Conservation (phyloP, 2,113 vertebrate species). For the Corvus moneduloides region DNA sequence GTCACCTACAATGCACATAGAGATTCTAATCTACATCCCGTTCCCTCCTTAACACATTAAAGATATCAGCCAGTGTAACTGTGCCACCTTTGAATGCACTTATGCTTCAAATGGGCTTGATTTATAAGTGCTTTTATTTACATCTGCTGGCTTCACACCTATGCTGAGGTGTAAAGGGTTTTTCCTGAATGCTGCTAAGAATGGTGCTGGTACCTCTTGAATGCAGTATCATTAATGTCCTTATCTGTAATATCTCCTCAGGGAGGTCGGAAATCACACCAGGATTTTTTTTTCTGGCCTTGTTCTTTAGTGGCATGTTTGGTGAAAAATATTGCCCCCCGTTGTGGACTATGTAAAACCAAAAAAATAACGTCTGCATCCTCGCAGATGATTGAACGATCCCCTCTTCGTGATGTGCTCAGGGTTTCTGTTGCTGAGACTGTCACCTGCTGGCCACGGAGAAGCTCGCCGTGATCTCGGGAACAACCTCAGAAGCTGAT, state of each 20-base stretch:
- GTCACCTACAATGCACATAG: fast-evolving
- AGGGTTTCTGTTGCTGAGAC: slow-evolving; percentile 11
- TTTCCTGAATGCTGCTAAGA: neutral
- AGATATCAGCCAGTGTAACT: neutral
- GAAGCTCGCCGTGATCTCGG: neutral
- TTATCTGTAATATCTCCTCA: neutral
- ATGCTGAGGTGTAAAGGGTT: neutral
- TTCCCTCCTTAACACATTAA: neutral
- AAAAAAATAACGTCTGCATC: neutral
- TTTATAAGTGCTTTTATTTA: neutral
- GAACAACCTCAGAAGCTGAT: neutral
- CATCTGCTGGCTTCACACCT: neutral
- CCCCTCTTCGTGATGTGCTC: neutral
- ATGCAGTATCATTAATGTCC: neutral
- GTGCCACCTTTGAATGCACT: neutral
- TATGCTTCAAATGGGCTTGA: neutral
- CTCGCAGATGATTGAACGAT: neutral
- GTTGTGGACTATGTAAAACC: neutral
- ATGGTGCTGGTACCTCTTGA: neutral
- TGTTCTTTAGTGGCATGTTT: neutral
- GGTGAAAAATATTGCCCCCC: neutral
- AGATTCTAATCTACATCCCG: neutral
- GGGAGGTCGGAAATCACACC: neutral
- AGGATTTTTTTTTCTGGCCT: neutral
- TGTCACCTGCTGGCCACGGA: slow-evolving; percentile 42